Conservation (phyloP, 1,140 invertebrate genomes). For the Drosophila repletoides region DNA sequence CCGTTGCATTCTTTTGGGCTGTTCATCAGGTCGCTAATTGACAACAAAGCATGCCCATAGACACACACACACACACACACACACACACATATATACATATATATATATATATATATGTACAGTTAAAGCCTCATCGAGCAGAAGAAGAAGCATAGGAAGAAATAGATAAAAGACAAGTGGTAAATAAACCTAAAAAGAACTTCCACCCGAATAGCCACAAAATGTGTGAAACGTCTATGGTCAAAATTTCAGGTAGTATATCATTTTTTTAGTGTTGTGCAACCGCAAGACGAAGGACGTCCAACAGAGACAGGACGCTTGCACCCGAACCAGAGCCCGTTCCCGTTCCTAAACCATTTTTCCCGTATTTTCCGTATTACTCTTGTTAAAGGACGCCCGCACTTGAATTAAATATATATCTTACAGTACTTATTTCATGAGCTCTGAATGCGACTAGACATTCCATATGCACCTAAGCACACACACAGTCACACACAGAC, state of each 20-base stretch:
- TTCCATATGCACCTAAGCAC: slow-evolving; percentile 30
- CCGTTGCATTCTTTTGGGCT: slow-evolving; percentile 1
- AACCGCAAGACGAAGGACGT: slow-evolving; percentile 44
- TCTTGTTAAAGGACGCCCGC: slow-evolving; percentile 38
- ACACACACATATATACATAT: slow-evolving; percentile 6
- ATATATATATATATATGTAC: too few species aligned
- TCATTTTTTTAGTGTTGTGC: slow-evolving; percentile 70
- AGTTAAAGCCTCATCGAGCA: neutral
- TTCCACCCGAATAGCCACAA: slow-evolving; percentile 58
- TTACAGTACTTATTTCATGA: slow-evolving; percentile 50
- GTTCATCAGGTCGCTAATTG: slow-evolving; percentile 20
- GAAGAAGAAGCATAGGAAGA: neutral
- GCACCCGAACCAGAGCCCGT: neutral
- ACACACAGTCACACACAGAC: neutral
- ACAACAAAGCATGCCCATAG: neutral
- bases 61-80: neutral
- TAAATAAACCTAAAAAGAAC: slow-evolving; percentile 35
- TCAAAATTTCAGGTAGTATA: slow-evolving; percentile 61
- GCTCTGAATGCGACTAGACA: slow-evolving; percentile 25
- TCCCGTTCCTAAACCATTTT: too few species aligned
- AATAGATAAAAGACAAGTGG: neutral
- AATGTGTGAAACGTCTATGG: slow-evolving; percentile 41
- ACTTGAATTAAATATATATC: slow-evolving; percentile 76
- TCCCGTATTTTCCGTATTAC: neutral
- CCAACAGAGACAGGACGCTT: slow-evolving; percentile 17